phyloP scores from a whole-genome alignment of 2,113 vertebrate species.

The Microcebus ravelobensis region DNA sequence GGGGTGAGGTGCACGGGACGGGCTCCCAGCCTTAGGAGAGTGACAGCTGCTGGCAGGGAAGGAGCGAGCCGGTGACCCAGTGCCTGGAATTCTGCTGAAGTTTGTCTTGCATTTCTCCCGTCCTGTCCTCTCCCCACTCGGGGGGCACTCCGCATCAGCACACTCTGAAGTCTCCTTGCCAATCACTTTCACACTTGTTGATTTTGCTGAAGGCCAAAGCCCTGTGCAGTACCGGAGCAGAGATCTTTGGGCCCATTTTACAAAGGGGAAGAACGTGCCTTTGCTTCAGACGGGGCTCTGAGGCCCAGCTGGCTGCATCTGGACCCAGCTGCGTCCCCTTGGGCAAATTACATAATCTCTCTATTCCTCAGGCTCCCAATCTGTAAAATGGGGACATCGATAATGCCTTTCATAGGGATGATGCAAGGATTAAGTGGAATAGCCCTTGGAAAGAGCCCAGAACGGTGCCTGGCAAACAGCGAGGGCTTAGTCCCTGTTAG shows the following conservation, averaged over 20 bases:
- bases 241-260: not conserved
- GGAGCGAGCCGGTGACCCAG: not conserved
- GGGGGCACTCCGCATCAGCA: rapidly evolving
- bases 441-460: not conserved
- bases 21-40: not conserved
- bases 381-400: not conserved
- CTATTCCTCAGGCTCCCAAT: not conserved
- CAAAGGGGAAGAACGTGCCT: not conserved
- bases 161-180: not conserved
- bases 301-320: not conserved
- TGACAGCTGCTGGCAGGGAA: not conserved
- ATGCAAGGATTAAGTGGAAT: no score
- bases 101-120: not conserved
- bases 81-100: not conserved
- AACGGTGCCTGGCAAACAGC: not conserved
- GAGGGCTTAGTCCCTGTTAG: no score
- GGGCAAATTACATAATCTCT: not conserved
- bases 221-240: not conserved
- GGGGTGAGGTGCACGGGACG: no score
- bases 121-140: not conserved
- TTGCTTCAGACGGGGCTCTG: not conserved
- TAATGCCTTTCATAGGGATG: no score
- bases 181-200: no score
- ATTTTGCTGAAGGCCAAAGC: not conserved
- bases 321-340: no score